phyloP scores from a whole-genome alignment of 2,113 vertebrate genomes.

The Oxyruncus cristatus region DNA sequence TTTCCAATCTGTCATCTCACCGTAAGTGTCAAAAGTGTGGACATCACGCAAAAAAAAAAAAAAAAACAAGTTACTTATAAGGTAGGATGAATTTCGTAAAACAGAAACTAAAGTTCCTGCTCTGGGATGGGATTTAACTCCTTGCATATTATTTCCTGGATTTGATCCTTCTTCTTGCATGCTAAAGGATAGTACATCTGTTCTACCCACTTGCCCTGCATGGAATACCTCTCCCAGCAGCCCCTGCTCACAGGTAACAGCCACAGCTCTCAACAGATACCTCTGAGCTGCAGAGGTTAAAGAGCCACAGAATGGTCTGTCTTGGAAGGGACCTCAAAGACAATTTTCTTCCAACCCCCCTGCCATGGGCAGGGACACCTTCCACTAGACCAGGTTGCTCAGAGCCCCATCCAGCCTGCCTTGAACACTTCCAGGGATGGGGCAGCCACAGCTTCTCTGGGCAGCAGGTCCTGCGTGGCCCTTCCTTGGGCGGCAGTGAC shows the following conservation, averaged over 20 bases:
- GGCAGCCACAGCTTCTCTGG: background rate
- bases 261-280: background rate
- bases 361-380: background rate
- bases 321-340: background rate
- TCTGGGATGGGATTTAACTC: slow-evolving; percentile 2
- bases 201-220: background rate
- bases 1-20: background rate
- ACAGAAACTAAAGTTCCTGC: slow-evolving; percentile 6
- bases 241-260: background rate
- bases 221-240: background rate
- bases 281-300: background rate
- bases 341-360: background rate
- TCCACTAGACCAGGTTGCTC: background rate
- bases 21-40: background rate
- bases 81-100: background rate
- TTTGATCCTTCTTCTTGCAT: background rate
- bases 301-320: background rate
- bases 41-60: background rate
- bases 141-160: background rate
- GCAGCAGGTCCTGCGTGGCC: accelerated
- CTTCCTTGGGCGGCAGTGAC: background rate
- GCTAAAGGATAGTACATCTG: background rate
- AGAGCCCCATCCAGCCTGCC: background rate
- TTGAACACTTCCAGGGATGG: background rate
- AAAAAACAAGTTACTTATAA: background rate